A percentile compares a stretch with the other conserved stretches of the same genome.
Conservation (phyloP, 1,140 invertebrate genomes). For the Wiebesia pumilae region DNA sequence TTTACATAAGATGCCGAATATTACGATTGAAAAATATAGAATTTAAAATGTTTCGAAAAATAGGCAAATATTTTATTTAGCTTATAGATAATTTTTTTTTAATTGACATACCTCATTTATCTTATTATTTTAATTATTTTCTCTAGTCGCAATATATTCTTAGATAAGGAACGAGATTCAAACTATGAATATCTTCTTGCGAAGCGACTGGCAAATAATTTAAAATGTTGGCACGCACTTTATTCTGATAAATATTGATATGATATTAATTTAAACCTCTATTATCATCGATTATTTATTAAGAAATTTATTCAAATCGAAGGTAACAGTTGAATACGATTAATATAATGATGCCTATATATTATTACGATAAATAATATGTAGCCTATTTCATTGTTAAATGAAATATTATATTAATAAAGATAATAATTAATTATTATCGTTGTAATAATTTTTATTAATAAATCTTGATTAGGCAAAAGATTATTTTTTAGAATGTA, state of each 20-base stretch:
- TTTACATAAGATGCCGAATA: background rate
- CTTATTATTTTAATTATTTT: background rate
- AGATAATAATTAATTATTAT: background rate
- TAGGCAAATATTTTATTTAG: background rate
- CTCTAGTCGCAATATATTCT: background rate
- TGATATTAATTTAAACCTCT: background rate
- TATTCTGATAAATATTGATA: background rate
- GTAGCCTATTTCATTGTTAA: background rate
- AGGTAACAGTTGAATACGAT: background rate
- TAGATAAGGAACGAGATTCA: background rate
- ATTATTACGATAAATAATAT: background rate
- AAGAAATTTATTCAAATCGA: background rate
- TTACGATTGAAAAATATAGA: background rate
- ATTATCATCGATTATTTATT: background rate
- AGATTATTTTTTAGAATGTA: background rate
- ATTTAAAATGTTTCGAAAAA: background rate
- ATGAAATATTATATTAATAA: background rate
- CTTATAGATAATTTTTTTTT: background rate
- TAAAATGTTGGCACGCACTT: background rate
- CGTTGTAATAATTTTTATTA: too few relatives aligned
- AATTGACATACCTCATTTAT: background rate
- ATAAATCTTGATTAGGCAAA: background rate
- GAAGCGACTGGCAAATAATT: background rate
- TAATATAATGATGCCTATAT: background rate
- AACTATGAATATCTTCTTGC: background rate